phyloP scores from a whole-genome alignment of 2,113 vertebrate genomes.

The Ranitomeya variabilis region DNA sequence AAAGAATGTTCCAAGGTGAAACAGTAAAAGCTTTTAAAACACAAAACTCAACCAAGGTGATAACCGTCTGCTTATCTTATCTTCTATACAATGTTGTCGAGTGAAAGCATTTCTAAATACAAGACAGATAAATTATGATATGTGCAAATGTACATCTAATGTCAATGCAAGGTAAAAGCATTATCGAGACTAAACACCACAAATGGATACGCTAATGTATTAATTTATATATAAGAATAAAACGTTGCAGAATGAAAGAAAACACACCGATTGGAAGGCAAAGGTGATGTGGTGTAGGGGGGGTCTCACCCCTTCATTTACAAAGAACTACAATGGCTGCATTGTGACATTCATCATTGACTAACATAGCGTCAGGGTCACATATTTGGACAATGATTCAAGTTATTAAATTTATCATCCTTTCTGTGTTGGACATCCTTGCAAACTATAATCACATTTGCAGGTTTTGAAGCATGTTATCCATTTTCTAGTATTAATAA shows the following conservation, averaged over 20 bases:
- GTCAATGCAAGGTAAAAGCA: slow-evolving; percentile 44
- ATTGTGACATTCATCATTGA: neutral
- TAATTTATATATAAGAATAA: slow-evolving; percentile 36
- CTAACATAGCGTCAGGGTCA: slow-evolving; percentile 2
- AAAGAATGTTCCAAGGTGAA: slow-evolving; percentile 44
- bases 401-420: neutral
- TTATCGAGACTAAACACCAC: slow-evolving; percentile 32
- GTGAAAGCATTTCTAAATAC: slow-evolving; percentile 44
- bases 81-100: slow-evolving; percentile 46
- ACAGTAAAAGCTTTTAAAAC: slow-evolving; percentile 49
- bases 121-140: slow-evolving; percentile 43
- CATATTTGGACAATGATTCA: neutral
- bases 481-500: neutral
- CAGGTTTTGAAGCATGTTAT: neutral
- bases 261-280: neutral
- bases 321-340: neutral
- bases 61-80: slow-evolving; percentile 19
- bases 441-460: neutral
- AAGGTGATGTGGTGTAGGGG: neutral
- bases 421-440: neutral
- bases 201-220: slow-evolving; percentile 53
- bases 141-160: slow-evolving; percentile 41
- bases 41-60: slow-evolving; percentile 43
- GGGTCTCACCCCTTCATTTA: neutral
- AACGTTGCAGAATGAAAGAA: slow-evolving; percentile 9